These are phyloP conservation scores for Hippocampus guttulatus DNA, from an alignment of 2,113 vertebrate genomes.

Conservation along the genomic window DNA sequence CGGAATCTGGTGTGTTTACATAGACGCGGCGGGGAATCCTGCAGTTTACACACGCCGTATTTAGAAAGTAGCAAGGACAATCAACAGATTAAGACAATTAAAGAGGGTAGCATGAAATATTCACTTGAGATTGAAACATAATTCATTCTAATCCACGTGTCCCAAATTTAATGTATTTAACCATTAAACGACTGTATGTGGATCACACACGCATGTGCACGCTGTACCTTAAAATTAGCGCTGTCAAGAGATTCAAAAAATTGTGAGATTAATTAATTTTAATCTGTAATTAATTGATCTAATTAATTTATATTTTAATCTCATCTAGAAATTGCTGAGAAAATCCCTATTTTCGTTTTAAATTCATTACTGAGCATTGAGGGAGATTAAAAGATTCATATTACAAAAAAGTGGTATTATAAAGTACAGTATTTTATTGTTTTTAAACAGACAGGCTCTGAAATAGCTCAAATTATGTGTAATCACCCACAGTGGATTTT, in stretches of 20 bases:
- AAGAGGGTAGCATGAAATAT: not conserved
- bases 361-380: no score
- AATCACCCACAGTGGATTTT: conserved; percentile 21
- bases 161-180: conserved; percentile 9
- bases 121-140: not conserved
- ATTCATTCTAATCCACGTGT: not conserved
- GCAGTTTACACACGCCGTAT: not conserved
- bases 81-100: conserved; percentile 12
- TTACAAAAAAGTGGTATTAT: no score
- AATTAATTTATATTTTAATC: no score
- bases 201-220: not conserved
- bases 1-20: conserved; percentile 10
- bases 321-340: no score
- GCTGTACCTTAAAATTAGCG: not conserved
- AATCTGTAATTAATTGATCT: no score
- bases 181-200: conserved; percentile 21
- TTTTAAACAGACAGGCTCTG: not conserved
- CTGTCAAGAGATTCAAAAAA: not conserved
- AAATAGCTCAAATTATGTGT: conserved; percentile 26
- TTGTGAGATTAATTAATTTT: no score
- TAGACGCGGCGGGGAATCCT: conserved; percentile 3
- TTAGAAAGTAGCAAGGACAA: conserved; percentile 9
- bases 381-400: no score
- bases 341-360: no score
- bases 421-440: no score